Evolutionary conservation across 2,888 invertebrate genomes (phyloP), one percentile per base, ranked within the genome.

Genomic region (Stenodema calcarata): DNA sequence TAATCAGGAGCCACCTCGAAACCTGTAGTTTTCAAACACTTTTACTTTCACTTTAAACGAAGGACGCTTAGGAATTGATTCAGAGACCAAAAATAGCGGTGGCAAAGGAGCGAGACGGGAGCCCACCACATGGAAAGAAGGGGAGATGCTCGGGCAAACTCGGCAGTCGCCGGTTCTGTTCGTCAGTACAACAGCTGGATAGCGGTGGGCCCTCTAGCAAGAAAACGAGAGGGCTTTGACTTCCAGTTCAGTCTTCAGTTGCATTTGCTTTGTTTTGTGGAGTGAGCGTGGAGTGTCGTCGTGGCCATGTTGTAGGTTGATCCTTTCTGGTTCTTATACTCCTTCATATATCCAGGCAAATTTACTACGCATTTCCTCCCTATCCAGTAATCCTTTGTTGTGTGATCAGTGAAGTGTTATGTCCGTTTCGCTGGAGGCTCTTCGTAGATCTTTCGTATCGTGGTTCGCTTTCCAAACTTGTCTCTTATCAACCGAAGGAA

Each of bases 201-300:
- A 62, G 62, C 62, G 62, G 82, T 62, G 54, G 82, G 44, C 69
- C 62, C 69, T 62, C 82, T 82, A 62, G 82, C 82, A 82, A 82
- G 82, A 82, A 82, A 82, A 82, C 82, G 82, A 82, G 82, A 82
- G 82, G 82, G 62, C 82, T 82, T 82, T 82, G 82, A 82, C 82
- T 82, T 78, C 78, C 62, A 62, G 62, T 62, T 62, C 62, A 62
- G 62, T 62, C 62, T 62, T 62, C 23, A 62, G 23, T 62, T 62
- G 62, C 62, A 62, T 62, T 62, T 62, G 62, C 62, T 62, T 62
- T 62, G 62, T 62, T 62, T 62, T 62, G 62, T 62, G 62, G 62
- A 7, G 62, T 23, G 62, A 62, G 62, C 62, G 62, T 62, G 62
- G 62, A 23, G 62, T 62, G 62, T 62, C 62, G 62, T 62, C 62